Percentiles rank a stretch among this genome's conserved stretches.
These are phyloP conservation scores for Ianthella basta DNA, from an alignment of 37 sponge, comb jelly and placozoan species.

Conservation along the genomic window DNA sequence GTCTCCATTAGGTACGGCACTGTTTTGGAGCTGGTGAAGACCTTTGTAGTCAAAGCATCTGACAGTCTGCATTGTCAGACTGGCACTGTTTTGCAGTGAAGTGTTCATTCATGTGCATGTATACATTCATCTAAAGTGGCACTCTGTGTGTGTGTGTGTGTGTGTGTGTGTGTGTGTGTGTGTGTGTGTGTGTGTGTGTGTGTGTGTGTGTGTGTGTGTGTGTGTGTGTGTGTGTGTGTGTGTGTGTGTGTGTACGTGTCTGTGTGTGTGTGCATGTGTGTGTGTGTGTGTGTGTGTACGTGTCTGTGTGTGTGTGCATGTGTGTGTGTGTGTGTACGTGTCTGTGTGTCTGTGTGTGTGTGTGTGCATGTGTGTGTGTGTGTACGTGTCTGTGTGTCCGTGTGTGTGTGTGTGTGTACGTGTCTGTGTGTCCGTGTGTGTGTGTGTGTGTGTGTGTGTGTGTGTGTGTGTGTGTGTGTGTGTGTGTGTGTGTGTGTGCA, in stretches of 20 bases:
- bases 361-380: constrained; percentile 23
- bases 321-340: constrained; percentile 13
- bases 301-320: constrained; percentile 16
- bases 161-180: constrained; percentile 6
- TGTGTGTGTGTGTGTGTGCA: constrained; percentile 6
- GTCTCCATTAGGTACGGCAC: no score
- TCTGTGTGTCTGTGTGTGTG: constrained; percentile 18
- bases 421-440: constrained; percentile 28
- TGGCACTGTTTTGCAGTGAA: no score
- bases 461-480: constrained; percentile 15
- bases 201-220: constrained; percentile 32
- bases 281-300: background rate
- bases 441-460: constrained; percentile 34
- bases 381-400: constrained; percentile 12
- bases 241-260: constrained; percentile 24
- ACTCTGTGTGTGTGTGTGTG: constrained; percentile 1
- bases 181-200: constrained; percentile 34
- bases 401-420: constrained; percentile 28
- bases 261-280: background rate
- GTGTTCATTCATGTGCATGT: background rate
- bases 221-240: constrained; percentile 32
- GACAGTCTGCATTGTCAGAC: no score
- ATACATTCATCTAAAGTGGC: background rate
- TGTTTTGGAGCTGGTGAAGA: no score
- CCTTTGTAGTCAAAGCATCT: no score